phyloP scores from a whole-genome alignment of 2,888 invertebrate genomes.

The Drosophila demipolita region DNA sequence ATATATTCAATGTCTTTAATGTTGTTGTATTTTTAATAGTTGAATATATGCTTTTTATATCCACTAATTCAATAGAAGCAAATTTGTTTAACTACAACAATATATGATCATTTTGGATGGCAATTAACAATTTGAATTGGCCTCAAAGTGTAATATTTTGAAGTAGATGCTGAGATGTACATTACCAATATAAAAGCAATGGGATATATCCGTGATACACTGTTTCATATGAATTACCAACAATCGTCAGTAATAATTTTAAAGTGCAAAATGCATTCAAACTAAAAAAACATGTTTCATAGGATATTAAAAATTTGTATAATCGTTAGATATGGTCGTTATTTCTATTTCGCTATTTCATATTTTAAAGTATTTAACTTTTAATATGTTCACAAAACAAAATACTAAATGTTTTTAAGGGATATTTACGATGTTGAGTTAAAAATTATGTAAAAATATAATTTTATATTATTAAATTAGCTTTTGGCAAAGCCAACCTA shows the following conservation, averaged over 20 bases:
- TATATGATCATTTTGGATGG: background rate
- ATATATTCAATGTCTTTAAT: background rate
- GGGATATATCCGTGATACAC: background rate
- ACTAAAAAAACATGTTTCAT: background rate
- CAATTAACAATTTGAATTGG: slow-evolving; percentile 10
- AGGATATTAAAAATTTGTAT: background rate
- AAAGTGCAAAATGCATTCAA: background rate
- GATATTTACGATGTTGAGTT: background rate
- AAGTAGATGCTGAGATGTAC: background rate
- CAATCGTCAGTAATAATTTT: background rate
- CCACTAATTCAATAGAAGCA: background rate
- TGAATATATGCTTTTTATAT: background rate
- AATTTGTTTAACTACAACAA: background rate
- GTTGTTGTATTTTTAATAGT: background rate
- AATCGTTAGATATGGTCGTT: background rate
- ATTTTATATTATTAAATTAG: background rate
- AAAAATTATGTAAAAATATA: background rate
- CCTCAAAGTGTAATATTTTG: slow-evolving; percentile 11
- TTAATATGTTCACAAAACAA: background rate
- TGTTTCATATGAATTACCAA: background rate
- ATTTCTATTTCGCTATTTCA: background rate
- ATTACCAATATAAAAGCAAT: background rate
- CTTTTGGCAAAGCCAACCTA: background rate
- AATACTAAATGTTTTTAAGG: background rate
- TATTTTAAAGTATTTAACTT: background rate